Evolutionary conservation across 2,888 invertebrate genomes (phyloP), one percentile per base, ranked within the genome.

Genomic region (Carpatolechia fugitivella): DNA sequence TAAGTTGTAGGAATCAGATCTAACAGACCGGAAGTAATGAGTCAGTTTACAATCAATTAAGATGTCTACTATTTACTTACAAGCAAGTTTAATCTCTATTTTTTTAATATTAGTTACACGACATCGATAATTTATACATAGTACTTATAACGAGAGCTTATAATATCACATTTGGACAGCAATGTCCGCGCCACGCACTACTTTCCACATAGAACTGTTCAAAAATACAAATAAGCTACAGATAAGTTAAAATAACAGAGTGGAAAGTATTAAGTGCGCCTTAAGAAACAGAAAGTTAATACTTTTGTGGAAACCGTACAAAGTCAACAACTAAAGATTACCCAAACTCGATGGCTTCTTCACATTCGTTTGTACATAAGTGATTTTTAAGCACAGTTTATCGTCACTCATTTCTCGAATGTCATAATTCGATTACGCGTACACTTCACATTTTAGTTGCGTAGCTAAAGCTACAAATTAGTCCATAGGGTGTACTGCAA

Each of bases 161-260:
- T 81, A 86, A 87, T 89, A 89, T 89, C 89, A 89, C 89, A 89
- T 81, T 72, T 71, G 82, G 81, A 83, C 80, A 66, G 55, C 60
- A 56, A 54, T 62, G 80, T 74, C 85, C 85, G 70, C 62, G 58
- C 65, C 68, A 68, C 67, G 65, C 68, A 69, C 60, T 60, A 56
- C 58, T 56, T 61, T 63, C 58, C 62, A 62, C 61, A 58, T 62
- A 55, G 54, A 55, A 49, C 54, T 56, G 52, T 54, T 56, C 55
- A 55, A 54, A 60, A 57, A 48, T 41, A 33, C 40, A 41, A 38
- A 52, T 46, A 50, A 41, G 41, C 30, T 48, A 10, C 50, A 50
- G 35, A 35, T 38, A 53, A 54, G 33, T 11, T 30, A 44, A 13
- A 44, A 29, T 29, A 29, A 44, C 47, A 54, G 38, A 41, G 30